Evolutionary conservation across 2,888 invertebrate species (phyloP).

Genomic region (Petrophora chlorosata): DNA sequence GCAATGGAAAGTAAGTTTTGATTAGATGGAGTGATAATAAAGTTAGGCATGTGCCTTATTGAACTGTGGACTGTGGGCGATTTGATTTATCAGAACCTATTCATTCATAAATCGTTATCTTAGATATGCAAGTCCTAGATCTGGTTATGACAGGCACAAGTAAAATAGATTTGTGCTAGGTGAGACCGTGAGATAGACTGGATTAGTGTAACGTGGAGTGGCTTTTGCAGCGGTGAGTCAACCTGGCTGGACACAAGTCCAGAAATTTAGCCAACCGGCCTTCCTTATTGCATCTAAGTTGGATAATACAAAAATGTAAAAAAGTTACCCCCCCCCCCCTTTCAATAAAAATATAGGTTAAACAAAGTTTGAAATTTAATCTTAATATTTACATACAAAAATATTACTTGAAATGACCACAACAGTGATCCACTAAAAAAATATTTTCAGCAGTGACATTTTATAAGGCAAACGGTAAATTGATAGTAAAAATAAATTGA

Average conservation of each 20-base stretch:
- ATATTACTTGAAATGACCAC: no score
- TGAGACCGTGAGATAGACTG: conserved; percentile 1
- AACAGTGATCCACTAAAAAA: no score
- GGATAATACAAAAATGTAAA: no score
- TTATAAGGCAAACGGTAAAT: no score
- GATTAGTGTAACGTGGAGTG: neutral
- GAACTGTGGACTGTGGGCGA: conserved; percentile 27
- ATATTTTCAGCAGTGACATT: no score
- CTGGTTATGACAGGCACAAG: conserved; percentile 25
- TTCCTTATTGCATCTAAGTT: no score
- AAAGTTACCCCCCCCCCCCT: no score
- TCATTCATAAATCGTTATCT: conserved; percentile 25
- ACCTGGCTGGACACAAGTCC: no score
- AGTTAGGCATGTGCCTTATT: conserved; percentile 9
- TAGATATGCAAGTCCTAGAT: conserved; percentile 20
- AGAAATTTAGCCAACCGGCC: no score
- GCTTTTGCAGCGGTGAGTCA: neutral
- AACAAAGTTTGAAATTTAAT: no score
- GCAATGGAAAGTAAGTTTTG: conserved; percentile 9
- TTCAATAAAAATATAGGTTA: no score
- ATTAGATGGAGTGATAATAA: neutral
- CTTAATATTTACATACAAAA: no score
- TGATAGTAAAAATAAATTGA: neutral
- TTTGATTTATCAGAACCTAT: conserved; percentile 23
- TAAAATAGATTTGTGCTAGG: conserved; percentile 19